Percentiles rank a stretch among this genome's conserved stretches.
Evolutionary conservation across 2,113 vertebrate species (phyloP).

Genomic region (Dicerorhinus sumatrensis): DNA sequence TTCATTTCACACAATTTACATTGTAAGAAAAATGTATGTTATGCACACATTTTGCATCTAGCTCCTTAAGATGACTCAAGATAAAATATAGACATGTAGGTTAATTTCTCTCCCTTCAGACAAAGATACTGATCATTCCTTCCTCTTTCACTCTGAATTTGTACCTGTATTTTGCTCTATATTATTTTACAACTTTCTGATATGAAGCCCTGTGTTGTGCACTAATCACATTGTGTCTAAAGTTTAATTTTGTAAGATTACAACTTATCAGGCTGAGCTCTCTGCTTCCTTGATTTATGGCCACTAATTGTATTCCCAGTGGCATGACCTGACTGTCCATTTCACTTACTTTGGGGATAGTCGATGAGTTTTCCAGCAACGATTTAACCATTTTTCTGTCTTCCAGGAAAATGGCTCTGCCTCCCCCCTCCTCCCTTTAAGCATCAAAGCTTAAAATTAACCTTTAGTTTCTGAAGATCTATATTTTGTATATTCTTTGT

Average conservation of each 20-base stretch:
- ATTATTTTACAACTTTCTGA: not conserved
- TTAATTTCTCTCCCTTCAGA: not conserved
- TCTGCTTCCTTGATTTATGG: not conserved
- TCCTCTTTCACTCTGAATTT: not conserved
- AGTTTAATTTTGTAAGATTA: not conserved
- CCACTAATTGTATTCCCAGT: not conserved
- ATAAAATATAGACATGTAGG: not conserved
- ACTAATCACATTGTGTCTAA: not conserved
- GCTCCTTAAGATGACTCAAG: not conserved
- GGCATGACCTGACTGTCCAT: not conserved
- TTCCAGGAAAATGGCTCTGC: not conserved
- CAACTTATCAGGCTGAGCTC: not conserved
- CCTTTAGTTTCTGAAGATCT: constrained; percentile 9
- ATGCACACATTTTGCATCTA: not conserved
- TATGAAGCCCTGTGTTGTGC: not conserved
- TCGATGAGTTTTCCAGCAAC: not conserved
- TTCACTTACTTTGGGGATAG: not conserved
- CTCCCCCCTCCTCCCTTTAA: not conserved
- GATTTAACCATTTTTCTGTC: not conserved
- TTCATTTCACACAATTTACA: not conserved
- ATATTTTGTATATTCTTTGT: not conserved
- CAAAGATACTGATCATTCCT: not conserved
- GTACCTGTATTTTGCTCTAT: not conserved
- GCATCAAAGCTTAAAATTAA: constrained; percentile 20
- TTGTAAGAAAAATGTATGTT: not conserved